Conservation (phyloP, 2,113 vertebrate genomes). For the Eurypyga helias region DNA sequence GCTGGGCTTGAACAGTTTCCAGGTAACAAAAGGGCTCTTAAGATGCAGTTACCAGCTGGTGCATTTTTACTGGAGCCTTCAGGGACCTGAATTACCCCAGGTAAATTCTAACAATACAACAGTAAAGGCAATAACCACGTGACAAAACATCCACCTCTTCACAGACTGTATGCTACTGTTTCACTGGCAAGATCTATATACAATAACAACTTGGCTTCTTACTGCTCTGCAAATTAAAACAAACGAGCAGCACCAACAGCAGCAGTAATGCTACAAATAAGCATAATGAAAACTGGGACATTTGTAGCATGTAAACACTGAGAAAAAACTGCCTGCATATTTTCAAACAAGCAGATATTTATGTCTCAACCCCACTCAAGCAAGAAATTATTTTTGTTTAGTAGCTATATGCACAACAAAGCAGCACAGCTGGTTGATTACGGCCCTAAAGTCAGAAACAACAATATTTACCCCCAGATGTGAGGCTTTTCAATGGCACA, state of each 20-base stretch:
- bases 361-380: not conserved
- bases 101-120: not conserved
- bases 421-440: not conserved
- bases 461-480: accelerated
- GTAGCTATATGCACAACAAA: not conserved
- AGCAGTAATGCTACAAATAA: not conserved
- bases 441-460: not conserved
- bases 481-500: not conserved
- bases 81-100: not conserved
- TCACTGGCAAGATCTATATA: not conserved
- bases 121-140: not conserved
- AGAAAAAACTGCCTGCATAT: not conserved
- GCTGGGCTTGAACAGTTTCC: not conserved
- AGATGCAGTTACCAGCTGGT: not conserved
- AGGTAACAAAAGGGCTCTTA: conserved; percentile 17
- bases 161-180: not conserved
- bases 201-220: not conserved
- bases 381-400: not conserved
- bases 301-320: not conserved
- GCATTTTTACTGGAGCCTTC: not conserved
- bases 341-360: not conserved
- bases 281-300: not conserved
- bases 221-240: conserved; percentile 11
- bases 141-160: not conserved
- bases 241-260: not conserved